Percentiles rank a stretch among this genome's conserved stretches.
Evolutionary conservation across 2,797 vertebrate species (phyloP).

Genomic region (Neosilurus hyrtlii): DNA sequence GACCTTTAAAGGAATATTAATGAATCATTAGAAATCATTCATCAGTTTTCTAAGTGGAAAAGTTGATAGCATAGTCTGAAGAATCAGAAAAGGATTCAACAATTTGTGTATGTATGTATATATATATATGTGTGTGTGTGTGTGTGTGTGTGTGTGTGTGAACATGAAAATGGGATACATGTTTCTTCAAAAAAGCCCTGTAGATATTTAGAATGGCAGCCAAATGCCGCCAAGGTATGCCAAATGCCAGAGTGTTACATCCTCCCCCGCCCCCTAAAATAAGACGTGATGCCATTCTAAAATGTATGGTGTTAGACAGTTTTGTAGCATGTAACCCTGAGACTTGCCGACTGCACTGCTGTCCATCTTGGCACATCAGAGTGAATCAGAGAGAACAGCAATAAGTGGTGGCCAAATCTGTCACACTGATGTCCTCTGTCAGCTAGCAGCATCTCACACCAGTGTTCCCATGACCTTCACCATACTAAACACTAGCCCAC

Average conservation of each 20-base stretch:
- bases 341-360: constrained; percentile 61
- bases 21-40: constrained; percentile 68
- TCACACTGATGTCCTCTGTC: constrained; percentile 69
- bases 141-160: neutral
- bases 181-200: constrained; percentile 59
- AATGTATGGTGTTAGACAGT: constrained; percentile 59
- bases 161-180: constrained; percentile 45
- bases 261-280: constrained; percentile 59
- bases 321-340: constrained; percentile 55
- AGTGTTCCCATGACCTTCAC: constrained; percentile 57
- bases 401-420: constrained; percentile 70
- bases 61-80: constrained; percentile 63
- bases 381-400: constrained; percentile 64
- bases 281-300: constrained; percentile 64
- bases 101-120: constrained; percentile 36
- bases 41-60: constrained; percentile 59
- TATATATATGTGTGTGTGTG: too few species aligned
- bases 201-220: constrained; percentile 62
- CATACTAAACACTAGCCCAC: constrained; percentile 38
- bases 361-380: constrained; percentile 72
- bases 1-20: constrained; percentile 66
- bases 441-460: constrained; percentile 61
- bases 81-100: constrained; percentile 59
- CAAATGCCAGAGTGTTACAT: constrained; percentile 61
- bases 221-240: constrained; percentile 62